Base-by-base conservation (phyloP, 2,888 invertebrate genomes). In the Xanthorhoe spadicearia region DNA sequence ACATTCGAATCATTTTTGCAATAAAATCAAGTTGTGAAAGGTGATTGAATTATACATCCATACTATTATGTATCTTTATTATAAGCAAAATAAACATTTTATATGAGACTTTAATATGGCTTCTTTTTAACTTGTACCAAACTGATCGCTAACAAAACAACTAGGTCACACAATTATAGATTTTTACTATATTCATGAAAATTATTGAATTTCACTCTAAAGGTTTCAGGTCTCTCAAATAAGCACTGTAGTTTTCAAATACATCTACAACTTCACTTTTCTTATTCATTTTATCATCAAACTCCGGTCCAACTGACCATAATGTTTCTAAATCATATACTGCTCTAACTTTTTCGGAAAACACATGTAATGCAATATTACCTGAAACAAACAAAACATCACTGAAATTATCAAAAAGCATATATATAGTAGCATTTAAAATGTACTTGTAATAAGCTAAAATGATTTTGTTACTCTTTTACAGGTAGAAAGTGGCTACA, bases 321-420 rank as follows among this genome's bases (percentile, higher is more conserved):
- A 99, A 89, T 0, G 96, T 96, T 87, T 99, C 99, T 71, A 99
- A 93, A 87, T 99, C 98, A 85, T 98, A 98, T 6, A 92, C 81
- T 71, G 93, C 87, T 74, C 99, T 93, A 0, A 95, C 94, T 73
- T 95, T 93, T 10, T 94, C 93, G 35, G 96, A 95, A 87, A 99
- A 97, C 74, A 99, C 94, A 81, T 99, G 99, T 38, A 99, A 87
- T 4, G 97, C 97, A 77, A 99, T 98, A 83, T 98, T 99, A 69
- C 98, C 98, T 98, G 87, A 94, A 93, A 73, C 72, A 77, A 78
- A 61, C 19, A 15, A 60, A 38, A 19, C 28, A 63, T 43, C 13
- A 38, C 10, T 38, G 38, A 9, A 43, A 43, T 13, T 43, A 4
- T 23, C 23, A 43, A 43, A 13, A 32, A 32, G 2, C 32, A 32